These are phyloP conservation scores for Cladorhizidae sp. DNA, from an alignment of 37 sponge, comb jelly and placozoan species.

Conservation along the genomic window DNA sequence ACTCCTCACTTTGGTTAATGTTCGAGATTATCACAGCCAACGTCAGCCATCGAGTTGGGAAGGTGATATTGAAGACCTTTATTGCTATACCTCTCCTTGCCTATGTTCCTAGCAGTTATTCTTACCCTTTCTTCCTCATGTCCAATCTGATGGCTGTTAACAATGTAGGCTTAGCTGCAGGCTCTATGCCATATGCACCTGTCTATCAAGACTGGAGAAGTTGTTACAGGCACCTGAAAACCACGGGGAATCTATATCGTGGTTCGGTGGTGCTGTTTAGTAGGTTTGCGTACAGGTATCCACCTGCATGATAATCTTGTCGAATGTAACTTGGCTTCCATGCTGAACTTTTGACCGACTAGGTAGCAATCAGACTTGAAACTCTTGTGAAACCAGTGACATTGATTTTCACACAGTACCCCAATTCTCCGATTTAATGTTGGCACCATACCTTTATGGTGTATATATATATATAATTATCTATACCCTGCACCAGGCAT, in stretches of 20 bases:
- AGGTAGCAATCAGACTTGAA: too few species aligned
- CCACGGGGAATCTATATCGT: slow-evolving; percentile 12
- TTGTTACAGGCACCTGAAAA: slow-evolving; percentile 35
- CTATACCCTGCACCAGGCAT: too few species aligned
- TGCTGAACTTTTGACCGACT: too few species aligned
- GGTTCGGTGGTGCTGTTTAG: slow-evolving; percentile 42
- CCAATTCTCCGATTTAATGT: too few species aligned
- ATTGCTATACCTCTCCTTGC: slow-evolving; percentile 15
- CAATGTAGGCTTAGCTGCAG: slow-evolving; percentile 29
- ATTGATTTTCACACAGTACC: too few species aligned
- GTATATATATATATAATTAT: too few species aligned
- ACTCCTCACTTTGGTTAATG: slow-evolving; percentile 20
- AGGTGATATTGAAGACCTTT: slow-evolving; percentile 12
- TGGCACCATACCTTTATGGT: too few species aligned
- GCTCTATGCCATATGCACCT: slow-evolving; percentile 6
- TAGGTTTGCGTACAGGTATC: slow-evolving; percentile 30
- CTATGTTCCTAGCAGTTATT: slow-evolving; percentile 44
- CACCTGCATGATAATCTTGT: slow-evolving; percentile 1
- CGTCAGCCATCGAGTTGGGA: background rate
- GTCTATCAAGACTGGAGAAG: slow-evolving; percentile 26
- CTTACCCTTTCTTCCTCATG: slow-evolving; percentile 54
- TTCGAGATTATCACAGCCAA: slow-evolving; percentile 14
- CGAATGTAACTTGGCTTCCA: too few species aligned
- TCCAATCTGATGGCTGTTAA: slow-evolving; percentile 40
- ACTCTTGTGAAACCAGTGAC: too few species aligned